Conservation (phyloP, 2,797 vertebrate species). For the Gastrophryne carolinensis region DNA sequence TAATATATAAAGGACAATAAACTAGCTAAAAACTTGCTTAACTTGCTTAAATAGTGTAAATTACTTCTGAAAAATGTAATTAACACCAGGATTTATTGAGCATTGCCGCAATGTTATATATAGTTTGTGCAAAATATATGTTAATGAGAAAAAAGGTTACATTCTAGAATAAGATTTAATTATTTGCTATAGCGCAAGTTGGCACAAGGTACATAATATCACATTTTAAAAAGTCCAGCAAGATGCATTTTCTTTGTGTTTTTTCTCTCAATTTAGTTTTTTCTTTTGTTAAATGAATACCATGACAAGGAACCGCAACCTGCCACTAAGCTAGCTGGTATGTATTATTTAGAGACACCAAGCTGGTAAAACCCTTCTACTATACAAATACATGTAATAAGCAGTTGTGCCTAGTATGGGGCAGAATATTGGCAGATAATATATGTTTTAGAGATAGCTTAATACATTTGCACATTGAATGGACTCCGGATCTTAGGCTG, state of each 20-base stretch:
- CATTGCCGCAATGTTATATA: not conserved
- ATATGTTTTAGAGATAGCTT: not conserved
- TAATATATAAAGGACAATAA: not conserved
- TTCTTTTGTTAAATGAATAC: no score
- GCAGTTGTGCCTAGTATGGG: not conserved
- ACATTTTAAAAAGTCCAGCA: no score
- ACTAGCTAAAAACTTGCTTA: not conserved
- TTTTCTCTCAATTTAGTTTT: no score
- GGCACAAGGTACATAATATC: no score
- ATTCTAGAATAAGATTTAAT: no score
- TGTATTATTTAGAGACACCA: no score
- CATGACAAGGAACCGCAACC: no score
- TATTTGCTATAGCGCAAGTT: no score
- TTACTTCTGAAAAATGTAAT: not conserved
- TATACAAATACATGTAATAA: not conserved
- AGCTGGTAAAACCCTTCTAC: not conserved
- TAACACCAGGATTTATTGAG: not conserved
- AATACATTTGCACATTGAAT: no score
- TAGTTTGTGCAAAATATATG: slow-evolving; percentile 9
- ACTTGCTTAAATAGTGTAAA: not conserved
- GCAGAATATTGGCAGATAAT: not conserved
- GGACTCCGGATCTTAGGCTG: no score
- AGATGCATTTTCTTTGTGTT: no score
- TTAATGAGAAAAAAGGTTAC: slow-evolving; percentile 23
- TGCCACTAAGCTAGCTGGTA: no score